phyloP scores from a whole-genome alignment of 2,797 vertebrate genomes.

The Kryptolebias ocellatus region DNA sequence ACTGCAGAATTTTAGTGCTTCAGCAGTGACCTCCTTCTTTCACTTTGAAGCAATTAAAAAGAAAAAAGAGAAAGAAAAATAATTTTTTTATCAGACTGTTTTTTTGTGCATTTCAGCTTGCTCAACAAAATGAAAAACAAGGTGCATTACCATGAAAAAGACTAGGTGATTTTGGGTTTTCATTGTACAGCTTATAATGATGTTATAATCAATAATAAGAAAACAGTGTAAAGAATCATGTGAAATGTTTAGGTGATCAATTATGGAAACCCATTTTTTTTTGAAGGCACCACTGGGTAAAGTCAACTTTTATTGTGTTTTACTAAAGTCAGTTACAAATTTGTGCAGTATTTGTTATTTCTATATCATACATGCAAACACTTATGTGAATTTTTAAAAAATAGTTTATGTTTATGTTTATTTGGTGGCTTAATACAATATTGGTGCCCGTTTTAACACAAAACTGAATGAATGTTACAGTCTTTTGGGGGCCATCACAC shows the following conservation, averaged over 20 bases:
- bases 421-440: no score
- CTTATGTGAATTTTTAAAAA: no score
- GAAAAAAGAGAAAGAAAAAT: neutral
- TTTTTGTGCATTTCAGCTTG: neutral
- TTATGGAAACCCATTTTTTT: no score
- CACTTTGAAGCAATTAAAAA: conserved; percentile 14
- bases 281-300: no score
- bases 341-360: no score
- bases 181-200: neutral
- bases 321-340: no score
- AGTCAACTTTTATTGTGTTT: no score
- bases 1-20: conserved; percentile 25
- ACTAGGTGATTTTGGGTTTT: neutral
- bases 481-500: no score
- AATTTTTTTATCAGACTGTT: neutral
- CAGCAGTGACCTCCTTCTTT: conserved; percentile 40
- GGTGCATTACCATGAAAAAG: neutral
- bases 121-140: conserved; percentile 2
- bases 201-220: neutral
- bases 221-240: neutral
- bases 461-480: no score
- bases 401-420: no score
- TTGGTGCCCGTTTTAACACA: no score
- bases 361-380: no score
- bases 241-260: neutral